These are phyloP conservation scores for Hapalemur alaotrensis DNA, from an alignment of 2,797 vertebrate species.

Conservation along the genomic window DNA sequence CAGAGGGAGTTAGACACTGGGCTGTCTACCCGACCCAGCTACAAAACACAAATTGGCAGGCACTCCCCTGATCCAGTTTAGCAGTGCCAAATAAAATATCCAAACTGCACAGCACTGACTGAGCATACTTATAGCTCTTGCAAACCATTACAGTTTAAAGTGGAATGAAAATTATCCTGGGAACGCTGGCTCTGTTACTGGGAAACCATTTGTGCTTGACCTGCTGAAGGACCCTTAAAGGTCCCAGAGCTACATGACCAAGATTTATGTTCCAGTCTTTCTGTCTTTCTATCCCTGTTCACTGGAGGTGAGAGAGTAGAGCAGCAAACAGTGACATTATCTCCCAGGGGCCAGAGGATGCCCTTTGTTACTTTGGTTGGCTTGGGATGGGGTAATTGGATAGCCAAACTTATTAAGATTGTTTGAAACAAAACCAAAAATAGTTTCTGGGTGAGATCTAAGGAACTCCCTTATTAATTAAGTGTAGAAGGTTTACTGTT, in stretches of 20 bases:
- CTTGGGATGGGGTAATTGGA: neutral
- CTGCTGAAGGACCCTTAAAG: constrained; percentile 4
- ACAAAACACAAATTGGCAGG: neutral
- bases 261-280: constrained; percentile 24
- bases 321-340: neutral
- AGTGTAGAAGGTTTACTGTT: neutral
- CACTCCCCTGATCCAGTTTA: neutral
- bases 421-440: constrained; percentile 47
- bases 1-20: neutral
- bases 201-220: constrained; percentile 21
- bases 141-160: constrained; percentile 44
- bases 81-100: neutral
- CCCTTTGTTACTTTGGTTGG: neutral
- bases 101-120: neutral
- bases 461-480: constrained; percentile 31
- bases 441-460: constrained; percentile 43
- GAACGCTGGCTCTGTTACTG: constrained; percentile 11
- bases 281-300: neutral
- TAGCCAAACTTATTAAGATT: constrained; percentile 35
- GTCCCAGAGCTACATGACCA: neutral
- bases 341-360: neutral
- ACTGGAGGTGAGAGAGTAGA: neutral
- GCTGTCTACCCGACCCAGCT: neutral
- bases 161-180: constrained; percentile 54
- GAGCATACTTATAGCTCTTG: neutral